Percentiles rank a stretch among this genome's conserved stretches.
Evolutionary conservation across 2,888 invertebrate genomes (phyloP).

Genomic region (Steinernema carpocapsae): DNA sequence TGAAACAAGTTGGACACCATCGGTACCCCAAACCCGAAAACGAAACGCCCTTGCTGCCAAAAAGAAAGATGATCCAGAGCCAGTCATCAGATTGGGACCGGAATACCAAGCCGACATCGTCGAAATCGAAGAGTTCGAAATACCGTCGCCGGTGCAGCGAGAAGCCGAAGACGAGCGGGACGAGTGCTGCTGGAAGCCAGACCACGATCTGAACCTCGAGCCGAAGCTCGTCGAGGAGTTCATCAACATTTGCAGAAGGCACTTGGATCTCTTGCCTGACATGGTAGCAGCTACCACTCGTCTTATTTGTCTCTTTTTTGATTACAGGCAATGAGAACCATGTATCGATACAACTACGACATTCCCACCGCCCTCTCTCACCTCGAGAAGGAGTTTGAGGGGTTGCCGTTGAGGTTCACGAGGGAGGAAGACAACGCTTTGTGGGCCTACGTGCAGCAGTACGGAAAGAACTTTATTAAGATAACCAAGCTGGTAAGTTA

Average conservation of each 20-base stretch:
- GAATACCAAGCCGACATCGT: constrained; percentile 2
- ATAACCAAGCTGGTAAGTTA: background rate
- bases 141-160: background rate
- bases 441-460: background rate
- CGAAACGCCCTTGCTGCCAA: background rate
- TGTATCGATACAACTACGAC: background rate
- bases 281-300: background rate
- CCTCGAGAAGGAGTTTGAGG: background rate
- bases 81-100: background rate
- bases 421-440: constrained; percentile 3
- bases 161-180: constrained; percentile 2
- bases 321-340: background rate
- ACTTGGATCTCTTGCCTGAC: background rate
- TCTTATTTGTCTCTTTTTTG: background rate
- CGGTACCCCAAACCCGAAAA: background rate
- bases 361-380: background rate
- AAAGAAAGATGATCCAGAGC: too few species aligned
- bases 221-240: background rate
- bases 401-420: background rate
- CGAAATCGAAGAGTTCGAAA: background rate
- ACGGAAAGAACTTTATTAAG: constrained; percentile 7
- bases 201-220: background rate
- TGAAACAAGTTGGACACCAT: background rate
- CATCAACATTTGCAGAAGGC: background rate
- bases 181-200: constrained; percentile 12